These are phyloP conservation scores for Osmoderma eremita DNA, from an alignment of 2,888 invertebrate species.

Conservation along the genomic window DNA sequence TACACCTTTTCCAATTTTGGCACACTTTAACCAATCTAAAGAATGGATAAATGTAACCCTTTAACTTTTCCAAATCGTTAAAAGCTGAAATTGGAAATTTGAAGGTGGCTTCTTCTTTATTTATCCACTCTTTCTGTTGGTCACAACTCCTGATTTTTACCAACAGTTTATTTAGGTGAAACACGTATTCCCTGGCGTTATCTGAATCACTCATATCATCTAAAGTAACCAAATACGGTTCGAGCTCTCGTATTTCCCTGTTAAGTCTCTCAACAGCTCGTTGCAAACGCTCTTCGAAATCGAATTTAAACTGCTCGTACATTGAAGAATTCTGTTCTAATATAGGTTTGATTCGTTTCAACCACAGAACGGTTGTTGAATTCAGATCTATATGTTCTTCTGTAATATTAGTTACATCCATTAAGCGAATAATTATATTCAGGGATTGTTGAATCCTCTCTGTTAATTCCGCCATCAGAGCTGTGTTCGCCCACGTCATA, in stretches of 20 bases:
- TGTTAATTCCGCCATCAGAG: constrained; percentile 74
- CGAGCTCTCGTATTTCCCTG: constrained; percentile 75
- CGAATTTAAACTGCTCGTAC: constrained; percentile 83
- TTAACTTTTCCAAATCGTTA: constrained; percentile 82
- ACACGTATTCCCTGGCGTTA: constrained; percentile 81
- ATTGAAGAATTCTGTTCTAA: constrained; percentile 82
- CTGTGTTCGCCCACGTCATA: constrained; percentile 81
- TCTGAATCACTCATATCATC: constrained; percentile 86
- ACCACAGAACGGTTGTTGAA: constrained; percentile 85
- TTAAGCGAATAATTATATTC: constrained; percentile 73
- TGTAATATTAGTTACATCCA: constrained; percentile 80
- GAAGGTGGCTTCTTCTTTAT: constrained; percentile 87
- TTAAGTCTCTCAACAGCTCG: constrained; percentile 76
- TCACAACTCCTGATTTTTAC: constrained; percentile 80
- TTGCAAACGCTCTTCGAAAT: constrained; percentile 84
- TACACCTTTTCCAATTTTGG: constrained; percentile 81
- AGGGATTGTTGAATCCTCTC: constrained; percentile 77
- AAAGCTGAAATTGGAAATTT: constrained; percentile 82
- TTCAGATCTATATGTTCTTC: constrained; percentile 82
- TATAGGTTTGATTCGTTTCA: constrained; percentile 80
- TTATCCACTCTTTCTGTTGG: constrained; percentile 84
- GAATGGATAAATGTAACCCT: constrained; percentile 76
- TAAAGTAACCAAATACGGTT: constrained; percentile 79
- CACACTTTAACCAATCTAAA: constrained; percentile 75
- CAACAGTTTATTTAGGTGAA: constrained; percentile 79